phyloP scores from a whole-genome alignment of 2,888 invertebrate species.

The Polydrusus pterygomalis region DNA sequence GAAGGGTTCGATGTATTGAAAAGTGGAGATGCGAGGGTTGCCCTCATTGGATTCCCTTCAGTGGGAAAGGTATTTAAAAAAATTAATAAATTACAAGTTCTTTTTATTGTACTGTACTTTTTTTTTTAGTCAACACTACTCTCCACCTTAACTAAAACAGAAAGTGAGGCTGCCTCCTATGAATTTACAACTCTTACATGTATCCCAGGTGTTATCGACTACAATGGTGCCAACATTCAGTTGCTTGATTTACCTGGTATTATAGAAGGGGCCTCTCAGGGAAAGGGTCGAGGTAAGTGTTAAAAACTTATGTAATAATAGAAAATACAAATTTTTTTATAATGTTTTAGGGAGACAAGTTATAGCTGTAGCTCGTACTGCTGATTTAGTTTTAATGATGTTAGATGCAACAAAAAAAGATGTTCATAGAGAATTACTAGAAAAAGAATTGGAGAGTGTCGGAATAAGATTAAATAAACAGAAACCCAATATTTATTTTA shows the following conservation, averaged over 20 bases:
- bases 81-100: neutral
- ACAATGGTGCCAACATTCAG: conserved; percentile 99
- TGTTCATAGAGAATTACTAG: conserved; percentile 92
- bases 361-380: conserved; percentile 98
- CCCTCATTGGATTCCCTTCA: conserved; percentile 98
- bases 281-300: conserved; percentile 69
- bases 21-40: conserved; percentile 98
- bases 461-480: conserved; percentile 96
- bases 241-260: conserved; percentile 98
- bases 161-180: conserved; percentile 97
- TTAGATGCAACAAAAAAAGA: conserved; percentile 99
- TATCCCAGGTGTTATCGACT: conserved; percentile 99
- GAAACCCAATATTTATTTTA: conserved; percentile 99
- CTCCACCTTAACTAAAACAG: conserved; percentile 95
- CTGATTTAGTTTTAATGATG: conserved; percentile 99
- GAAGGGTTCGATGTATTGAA: conserved; percentile 99
- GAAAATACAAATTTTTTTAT: conserved; percentile 14
- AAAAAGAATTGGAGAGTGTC: conserved; percentile 96
- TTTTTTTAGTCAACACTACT: conserved; percentile 91
- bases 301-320: conserved; percentile 63
- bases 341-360: conserved; percentile 74
- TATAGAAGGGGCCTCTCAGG: conserved; percentile 98
- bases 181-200: conserved; percentile 99
- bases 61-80: conserved; percentile 88
- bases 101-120: neutral